phyloP scores from a whole-genome alignment of 2,797 vertebrate genomes.

The Podargus strigoides region DNA sequence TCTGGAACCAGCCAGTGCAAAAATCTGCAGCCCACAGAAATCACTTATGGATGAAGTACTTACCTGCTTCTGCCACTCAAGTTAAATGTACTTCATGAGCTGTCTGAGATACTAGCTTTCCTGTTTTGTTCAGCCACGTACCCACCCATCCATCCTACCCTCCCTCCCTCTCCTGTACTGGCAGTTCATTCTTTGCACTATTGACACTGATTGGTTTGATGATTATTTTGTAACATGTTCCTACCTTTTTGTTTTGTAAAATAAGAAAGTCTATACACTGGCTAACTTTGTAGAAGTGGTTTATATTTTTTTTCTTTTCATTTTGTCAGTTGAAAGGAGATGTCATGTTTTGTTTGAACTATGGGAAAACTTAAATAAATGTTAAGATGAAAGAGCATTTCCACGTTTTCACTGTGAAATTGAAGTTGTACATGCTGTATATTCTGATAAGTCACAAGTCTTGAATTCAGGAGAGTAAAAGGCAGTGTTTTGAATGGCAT shows the following conservation, averaged over 20 bases:
- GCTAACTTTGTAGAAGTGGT: constrained; percentile 57
- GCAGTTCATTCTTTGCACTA: constrained; percentile 68
- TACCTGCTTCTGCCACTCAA: neutral
- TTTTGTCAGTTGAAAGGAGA: constrained; percentile 13
- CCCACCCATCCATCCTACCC: neutral
- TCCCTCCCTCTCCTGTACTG: neutral
- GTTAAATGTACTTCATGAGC: neutral
- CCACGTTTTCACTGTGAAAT: constrained; percentile 3
- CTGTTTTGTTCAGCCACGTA: neutral
- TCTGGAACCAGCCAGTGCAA: neutral
- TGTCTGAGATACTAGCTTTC: neutral
- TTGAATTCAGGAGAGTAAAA: neutral
- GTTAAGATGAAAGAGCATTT: constrained; percentile 40
- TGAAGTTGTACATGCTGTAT: neutral
- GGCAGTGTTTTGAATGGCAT: neutral
- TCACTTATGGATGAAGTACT: neutral
- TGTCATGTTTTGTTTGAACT: constrained; percentile 51
- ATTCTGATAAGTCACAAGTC: neutral
- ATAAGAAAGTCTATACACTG: constrained; percentile 78
- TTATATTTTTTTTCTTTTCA: constrained; percentile 5
- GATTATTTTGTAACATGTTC: constrained; percentile 67
- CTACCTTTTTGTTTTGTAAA: constrained; percentile 64
- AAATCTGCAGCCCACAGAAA: neutral
- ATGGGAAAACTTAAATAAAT: constrained; percentile 66
- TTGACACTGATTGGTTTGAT: constrained; percentile 41